Conservation (phyloP, 2,888 invertebrate genomes). For the Beris chalybata region DNA sequence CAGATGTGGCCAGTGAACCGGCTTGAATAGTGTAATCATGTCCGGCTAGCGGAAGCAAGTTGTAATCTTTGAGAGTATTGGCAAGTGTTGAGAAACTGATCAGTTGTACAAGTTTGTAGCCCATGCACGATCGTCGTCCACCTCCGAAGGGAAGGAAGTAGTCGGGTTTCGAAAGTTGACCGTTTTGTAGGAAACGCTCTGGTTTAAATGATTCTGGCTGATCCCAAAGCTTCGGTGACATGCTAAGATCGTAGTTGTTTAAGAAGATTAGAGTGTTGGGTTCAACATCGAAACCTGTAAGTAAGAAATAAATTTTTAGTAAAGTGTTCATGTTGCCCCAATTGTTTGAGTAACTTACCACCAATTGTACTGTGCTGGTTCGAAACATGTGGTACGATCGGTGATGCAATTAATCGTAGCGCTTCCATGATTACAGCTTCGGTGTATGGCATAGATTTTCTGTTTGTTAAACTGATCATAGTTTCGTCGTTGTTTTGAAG, state of each 20-base stretch:
- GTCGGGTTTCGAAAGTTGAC: constrained; percentile 63
- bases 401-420: constrained; percentile 65
- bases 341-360: constrained; percentile 55
- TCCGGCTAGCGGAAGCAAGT: constrained; percentile 56
- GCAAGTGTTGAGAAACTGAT: constrained; percentile 61
- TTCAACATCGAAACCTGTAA: constrained; percentile 62
- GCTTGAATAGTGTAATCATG: constrained; percentile 60
- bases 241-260: constrained; percentile 69
- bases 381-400: constrained; percentile 70
- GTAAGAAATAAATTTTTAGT: constrained; percentile 24
- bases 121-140: constrained; percentile 68
- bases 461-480: constrained; percentile 49
- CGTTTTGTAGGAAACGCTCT: constrained; percentile 63
- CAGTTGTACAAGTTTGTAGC: constrained; percentile 67
- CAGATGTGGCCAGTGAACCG: constrained; percentile 61
- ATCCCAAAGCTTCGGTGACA: constrained; percentile 64
- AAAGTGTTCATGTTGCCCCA: too few relatives aligned
- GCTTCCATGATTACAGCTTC: constrained; percentile 65
- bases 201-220: constrained; percentile 64
- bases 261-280: constrained; percentile 67
- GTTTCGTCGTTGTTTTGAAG: constrained; percentile 19
- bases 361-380: constrained; percentile 64
- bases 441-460: constrained; percentile 61
- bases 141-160: constrained; percentile 69
- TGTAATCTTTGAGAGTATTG: constrained; percentile 61